Conservation (phyloP, 2,113 vertebrate species). For the Orientallactaga bullata region DNA sequence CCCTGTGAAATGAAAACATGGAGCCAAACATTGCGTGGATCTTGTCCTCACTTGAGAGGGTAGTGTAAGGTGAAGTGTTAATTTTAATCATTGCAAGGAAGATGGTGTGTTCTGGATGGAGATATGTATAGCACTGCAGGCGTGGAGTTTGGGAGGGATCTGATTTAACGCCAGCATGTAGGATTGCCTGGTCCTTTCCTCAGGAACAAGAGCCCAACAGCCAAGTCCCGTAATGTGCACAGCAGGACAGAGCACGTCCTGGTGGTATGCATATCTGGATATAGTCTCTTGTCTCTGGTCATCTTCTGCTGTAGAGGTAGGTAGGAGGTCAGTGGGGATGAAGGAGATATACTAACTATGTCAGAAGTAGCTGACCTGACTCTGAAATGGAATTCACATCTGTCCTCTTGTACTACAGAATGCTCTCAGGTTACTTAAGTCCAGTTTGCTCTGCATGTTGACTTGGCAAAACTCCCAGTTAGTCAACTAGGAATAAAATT, state of each 20-base stretch:
- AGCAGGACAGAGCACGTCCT: not conserved
- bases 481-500: not conserved
- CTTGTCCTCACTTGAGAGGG: not conserved
- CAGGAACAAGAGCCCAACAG: not conserved
- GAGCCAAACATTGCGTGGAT: not conserved
- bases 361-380: not conserved
- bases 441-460: not conserved
- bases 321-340: not conserved
- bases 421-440: not conserved
- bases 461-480: not conserved
- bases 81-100: conserved; percentile 16
- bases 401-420: not conserved
- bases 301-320: not conserved
- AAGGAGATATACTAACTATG: not conserved
- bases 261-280: not conserved
- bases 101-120: not conserved
- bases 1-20: not conserved
- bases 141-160: not conserved
- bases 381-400: not conserved
- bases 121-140: not conserved
- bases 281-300: not conserved
- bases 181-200: not conserved
- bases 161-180: not conserved
- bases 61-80: not conserved
- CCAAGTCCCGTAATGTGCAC: not conserved